These are phyloP conservation scores for Polypedilum vanderplanki DNA, from an alignment of 1,140 invertebrate genomes.

Conservation along the genomic window DNA sequence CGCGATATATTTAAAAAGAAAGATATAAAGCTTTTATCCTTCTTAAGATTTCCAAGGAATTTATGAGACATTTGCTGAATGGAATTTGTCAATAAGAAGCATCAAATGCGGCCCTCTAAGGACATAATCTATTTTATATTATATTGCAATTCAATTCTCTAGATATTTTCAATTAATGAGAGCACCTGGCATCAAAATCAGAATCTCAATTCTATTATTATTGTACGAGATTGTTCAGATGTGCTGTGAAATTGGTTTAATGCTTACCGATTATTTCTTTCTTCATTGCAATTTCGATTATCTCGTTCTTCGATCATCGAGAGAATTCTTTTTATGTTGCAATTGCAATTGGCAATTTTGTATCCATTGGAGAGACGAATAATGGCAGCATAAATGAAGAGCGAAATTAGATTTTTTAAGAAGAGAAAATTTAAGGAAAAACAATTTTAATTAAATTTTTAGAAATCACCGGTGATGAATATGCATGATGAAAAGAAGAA, in stretches of 20 bases:
- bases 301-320: too few species aligned
- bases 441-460: conserved; percentile 17
- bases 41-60: too few species aligned
- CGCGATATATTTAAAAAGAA: too few species aligned
- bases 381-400: too few species aligned
- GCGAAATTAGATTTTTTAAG: too few species aligned
- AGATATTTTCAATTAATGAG: background rate
- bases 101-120: background rate
- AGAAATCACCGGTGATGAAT: conserved; percentile 12
- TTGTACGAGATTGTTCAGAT: background rate
- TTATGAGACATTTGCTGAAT: too few species aligned
- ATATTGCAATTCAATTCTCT: background rate
- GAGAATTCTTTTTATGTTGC: too few species aligned
- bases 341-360: too few species aligned
- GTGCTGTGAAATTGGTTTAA: background rate
- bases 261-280: background rate
- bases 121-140: conserved; percentile 12
- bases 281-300: conserved; percentile 19
- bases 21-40: too few species aligned
- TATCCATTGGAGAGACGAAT: too few species aligned
- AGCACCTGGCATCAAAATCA: conserved; percentile 14
- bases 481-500: background rate
- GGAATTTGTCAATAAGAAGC: too few species aligned
- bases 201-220: background rate
- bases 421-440: too few species aligned